Percentiles rank a stretch among this genome's conserved stretches.
phyloP scores from a whole-genome alignment of 2,888 invertebrate genomes.

The Polydesmus complanatus region DNA sequence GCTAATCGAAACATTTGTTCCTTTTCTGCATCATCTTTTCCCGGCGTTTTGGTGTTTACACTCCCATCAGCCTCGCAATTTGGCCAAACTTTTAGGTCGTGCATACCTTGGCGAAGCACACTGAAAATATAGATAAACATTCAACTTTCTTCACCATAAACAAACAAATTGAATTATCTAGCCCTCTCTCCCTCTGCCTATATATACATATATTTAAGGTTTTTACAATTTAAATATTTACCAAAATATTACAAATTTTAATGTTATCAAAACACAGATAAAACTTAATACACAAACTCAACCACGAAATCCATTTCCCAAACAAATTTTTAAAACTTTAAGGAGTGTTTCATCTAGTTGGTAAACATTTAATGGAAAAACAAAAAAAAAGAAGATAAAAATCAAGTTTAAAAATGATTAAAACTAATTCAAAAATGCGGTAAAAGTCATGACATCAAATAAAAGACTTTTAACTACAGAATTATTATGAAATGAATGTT shows the following conservation, averaged over 20 bases:
- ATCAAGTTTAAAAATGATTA: not conserved
- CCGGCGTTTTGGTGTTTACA: conserved; percentile 59
- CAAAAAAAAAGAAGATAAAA: too few species aligned
- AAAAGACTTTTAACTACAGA: too few species aligned
- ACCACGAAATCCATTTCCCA: too few species aligned
- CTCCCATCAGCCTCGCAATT: conserved; percentile 64
- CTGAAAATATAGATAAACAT: conserved; percentile 22
- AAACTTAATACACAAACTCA: too few species aligned
- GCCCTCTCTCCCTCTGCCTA: too few species aligned
- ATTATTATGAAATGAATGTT: not conserved
- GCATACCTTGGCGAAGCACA: conserved; percentile 46
- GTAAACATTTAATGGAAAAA: too few species aligned
- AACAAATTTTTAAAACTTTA: too few species aligned
- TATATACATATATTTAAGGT: too few species aligned
- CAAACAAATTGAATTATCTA: too few species aligned
- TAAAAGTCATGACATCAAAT: too few species aligned
- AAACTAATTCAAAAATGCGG: not conserved
- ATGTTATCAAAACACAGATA: not conserved
- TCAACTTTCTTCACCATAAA: not conserved
- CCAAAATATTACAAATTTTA: not conserved
- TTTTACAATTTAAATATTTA: too few species aligned
- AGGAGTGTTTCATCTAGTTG: too few species aligned
- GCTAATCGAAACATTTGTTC: conserved; percentile 77
- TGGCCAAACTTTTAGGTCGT: conserved; percentile 84
- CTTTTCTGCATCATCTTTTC: conserved; percentile 58